Percentiles rank a stretch among this genome's conserved stretches.
phyloP scores from a whole-genome alignment of 2,797 vertebrate species.

The Ibycter americanus region DNA sequence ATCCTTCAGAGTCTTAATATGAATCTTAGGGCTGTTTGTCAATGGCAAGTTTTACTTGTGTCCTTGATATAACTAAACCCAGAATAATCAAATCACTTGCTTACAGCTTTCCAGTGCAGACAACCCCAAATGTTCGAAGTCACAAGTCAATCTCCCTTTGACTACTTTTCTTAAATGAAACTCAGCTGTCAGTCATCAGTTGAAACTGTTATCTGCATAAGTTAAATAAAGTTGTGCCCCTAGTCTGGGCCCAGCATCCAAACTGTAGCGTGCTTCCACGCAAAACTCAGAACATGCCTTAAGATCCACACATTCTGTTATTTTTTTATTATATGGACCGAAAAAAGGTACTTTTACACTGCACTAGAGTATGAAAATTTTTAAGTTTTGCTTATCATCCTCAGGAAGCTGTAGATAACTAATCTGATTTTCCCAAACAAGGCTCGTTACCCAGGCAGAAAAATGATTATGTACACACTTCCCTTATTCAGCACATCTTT shows the following conservation, averaged over 20 bases:
- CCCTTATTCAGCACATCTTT: conserved; percentile 19
- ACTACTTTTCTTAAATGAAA: background rate
- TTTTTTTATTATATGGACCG: background rate
- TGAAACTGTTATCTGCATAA: background rate
- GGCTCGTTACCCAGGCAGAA: background rate
- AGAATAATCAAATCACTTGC: background rate
- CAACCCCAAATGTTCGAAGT: background rate
- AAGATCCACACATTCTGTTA: background rate
- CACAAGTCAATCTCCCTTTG: background rate
- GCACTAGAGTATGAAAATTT: background rate
- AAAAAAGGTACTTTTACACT: background rate
- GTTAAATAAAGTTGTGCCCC: background rate
- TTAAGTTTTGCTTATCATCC: background rate
- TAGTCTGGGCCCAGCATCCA: background rate
- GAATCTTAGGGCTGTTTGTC: background rate
- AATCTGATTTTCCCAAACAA: background rate
- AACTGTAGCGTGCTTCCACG: fast-evolving
- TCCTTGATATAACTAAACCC: background rate
- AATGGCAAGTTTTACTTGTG: background rate
- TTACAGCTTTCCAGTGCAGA: background rate
- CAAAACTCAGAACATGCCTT: background rate
- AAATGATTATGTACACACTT: background rate
- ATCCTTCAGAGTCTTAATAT: background rate
- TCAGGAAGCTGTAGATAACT: background rate
- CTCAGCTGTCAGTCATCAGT: background rate